Base-by-base conservation (phyloP, 2,888 invertebrate species). In the Pollenia amentaria region DNA sequence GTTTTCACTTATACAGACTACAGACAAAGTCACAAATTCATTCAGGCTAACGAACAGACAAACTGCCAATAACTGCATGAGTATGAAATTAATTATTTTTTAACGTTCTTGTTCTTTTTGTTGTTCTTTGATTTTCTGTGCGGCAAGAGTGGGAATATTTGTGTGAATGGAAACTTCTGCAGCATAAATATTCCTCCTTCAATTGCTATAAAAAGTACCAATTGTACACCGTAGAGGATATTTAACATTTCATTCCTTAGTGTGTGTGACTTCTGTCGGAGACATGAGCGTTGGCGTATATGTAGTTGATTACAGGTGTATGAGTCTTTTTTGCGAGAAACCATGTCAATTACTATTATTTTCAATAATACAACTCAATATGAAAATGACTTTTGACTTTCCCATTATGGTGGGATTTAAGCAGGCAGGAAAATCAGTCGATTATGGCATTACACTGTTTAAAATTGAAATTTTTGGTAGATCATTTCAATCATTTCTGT, bases 331-430 rank as follows among this genome's bases (percentile, higher is more conserved):
- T 75, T 69, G 51, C 42, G n/a, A 44, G 64, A 29, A 57, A 51
- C 6, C 72, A 76, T 86, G 78, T 87, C 86, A 87, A 80, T 83
- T 87, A 80, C 67, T 76, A 87, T 87, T 80, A 87, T 84, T 84
- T 84, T 83, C 84, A 84, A 87, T 84, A 87, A 84, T 65, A 72
- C 86, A 86, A 80, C 75, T 86, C 79, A 83, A 83, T 83, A 80
- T 83, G 83, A 51, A 86, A 83, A 83, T 86, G 79, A 86, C 83
- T 86, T 86, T 86, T 79, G 60, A 80, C 51, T 86, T 86, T 80
- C 40, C 55, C 53, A 69, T 40, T 44, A 53, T 9, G 18, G 44
- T 44, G 67, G 81, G 57, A 65, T 12, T 81, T 67, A 0, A 65
- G 40, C 51, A 42, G 60, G n/a, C 8, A 48, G 40, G 16, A 48